Base-by-base conservation (phyloP, 2,888 invertebrate genomes). In the Arrhopalites spinosus region DNA sequence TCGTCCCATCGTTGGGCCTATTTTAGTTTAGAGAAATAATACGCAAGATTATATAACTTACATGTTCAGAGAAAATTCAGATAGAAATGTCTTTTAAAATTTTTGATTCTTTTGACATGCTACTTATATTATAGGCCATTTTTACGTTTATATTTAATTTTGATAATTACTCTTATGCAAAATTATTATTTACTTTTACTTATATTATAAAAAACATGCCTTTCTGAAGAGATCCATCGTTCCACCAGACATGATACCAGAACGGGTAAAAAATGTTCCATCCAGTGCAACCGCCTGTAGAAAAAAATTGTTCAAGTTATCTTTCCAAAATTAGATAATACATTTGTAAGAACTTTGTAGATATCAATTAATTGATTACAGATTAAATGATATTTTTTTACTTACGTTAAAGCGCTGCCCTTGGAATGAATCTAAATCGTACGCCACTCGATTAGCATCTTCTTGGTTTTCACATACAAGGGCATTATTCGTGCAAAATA, bases 241-340 rank as follows among this genome's bases (percentile, higher is more conserved):
- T 70, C 95, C 95, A n/a, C 95, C 95, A n/a, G 98, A 98, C 84
- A 99, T 99, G 80, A 99, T 95, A 74, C 99, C 99, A 5, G 96
- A 97, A 87, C 98, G 98, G 86, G 98, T 98, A 88, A 98, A 99
- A 86, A 98, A 96, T 0, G 99, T 99, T 76, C 99, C 99, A 86
- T 99, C 99, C 77, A 99, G 87, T 0, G 99, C 96, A 66, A 99
- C 91, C 11, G 98, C 96, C 92, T 95, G 85, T 71, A 85, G 25
- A 47, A 25, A 64, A 29, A 61, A 61, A 27, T 2, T n/a, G 23
- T n/a, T 20, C n/a, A n/a, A n/a, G 20, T n/a, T n/a, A n/a, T n/a
- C n/a, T n/a, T n/a, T n/a, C n/a, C n/a, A n/a, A n/a, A n/a, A 68
- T 13, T 43, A 27, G 11, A 69, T 45, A 50, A 69, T 11, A 15